Evolutionary conservation across 2,797 vertebrate species (phyloP).

Genomic region (Microctenopoma steveboyesi): DNA sequence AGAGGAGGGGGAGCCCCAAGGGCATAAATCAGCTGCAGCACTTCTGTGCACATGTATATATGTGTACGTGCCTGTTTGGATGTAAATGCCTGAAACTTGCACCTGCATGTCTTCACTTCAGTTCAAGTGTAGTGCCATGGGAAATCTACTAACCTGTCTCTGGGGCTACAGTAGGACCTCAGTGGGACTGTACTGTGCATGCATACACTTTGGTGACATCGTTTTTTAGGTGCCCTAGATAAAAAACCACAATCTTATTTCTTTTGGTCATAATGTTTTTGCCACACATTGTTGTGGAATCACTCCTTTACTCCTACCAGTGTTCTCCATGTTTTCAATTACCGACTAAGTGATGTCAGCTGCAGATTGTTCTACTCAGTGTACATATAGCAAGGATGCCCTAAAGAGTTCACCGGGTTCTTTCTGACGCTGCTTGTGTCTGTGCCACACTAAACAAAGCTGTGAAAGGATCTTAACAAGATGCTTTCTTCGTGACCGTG

Average conservation of each 20-base stretch:
- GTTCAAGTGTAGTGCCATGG: constrained; percentile 60
- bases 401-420: constrained; percentile 75
- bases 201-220: neutral
- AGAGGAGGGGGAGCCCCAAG: constrained; percentile 37
- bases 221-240: neutral
- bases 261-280: constrained; percentile 38
- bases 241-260: constrained; percentile 39
- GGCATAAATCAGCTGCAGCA: constrained; percentile 57
- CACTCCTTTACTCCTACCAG: constrained; percentile 43
- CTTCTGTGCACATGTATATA: constrained; percentile 25
- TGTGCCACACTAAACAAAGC: constrained; percentile 70
- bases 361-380: constrained; percentile 47
- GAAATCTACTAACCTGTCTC: constrained; percentile 60
- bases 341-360: constrained; percentile 67
- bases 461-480: constrained; percentile 70
- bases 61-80: constrained; percentile 39
- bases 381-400: constrained; percentile 49
- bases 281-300: constrained; percentile 43
- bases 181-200: constrained; percentile 33
- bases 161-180: constrained; percentile 56
- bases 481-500: constrained; percentile 69
- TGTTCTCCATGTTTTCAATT: constrained; percentile 68
- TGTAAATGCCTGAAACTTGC: constrained; percentile 68
- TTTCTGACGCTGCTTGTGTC: constrained; percentile 63
- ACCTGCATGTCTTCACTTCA: constrained; percentile 68